These are phyloP conservation scores for Corella eumyota DNA, from an alignment of 23 tunicate species.

Conservation along the genomic window DNA sequence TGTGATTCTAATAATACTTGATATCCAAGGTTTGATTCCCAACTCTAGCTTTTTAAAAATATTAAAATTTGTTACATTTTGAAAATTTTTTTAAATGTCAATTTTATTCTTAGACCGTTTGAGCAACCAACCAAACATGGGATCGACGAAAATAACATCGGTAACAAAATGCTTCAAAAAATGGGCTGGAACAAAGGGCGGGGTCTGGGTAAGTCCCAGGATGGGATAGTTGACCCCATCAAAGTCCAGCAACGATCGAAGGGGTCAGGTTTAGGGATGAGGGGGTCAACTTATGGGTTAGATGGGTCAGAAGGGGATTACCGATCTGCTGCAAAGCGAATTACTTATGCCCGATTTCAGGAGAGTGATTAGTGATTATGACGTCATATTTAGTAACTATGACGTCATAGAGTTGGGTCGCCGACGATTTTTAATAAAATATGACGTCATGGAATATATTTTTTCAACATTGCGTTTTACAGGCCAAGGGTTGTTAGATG, in stretches of 20 bases:
- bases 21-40: too few relatives aligned
- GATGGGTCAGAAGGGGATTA: slow-evolving; percentile 62
- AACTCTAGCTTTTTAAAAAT: too few relatives aligned
- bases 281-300: slow-evolving; percentile 62
- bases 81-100: too few relatives aligned
- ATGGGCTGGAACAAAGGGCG: slow-evolving; percentile 95
- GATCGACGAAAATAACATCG: slow-evolving; percentile 65
- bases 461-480: too few relatives aligned
- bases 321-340: slow-evolving; percentile 47
- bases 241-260: slow-evolving; percentile 79
- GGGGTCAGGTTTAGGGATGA: slow-evolving; percentile 85
- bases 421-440: too few relatives aligned
- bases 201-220: slow-evolving; percentile 85
- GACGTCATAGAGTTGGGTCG: too few relatives aligned
- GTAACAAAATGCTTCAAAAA: slow-evolving; percentile 85
- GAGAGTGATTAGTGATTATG: slow-evolving; percentile 17
- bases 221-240: slow-evolving; percentile 77
- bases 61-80: too few relatives aligned
- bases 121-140: slow-evolving; percentile 89
- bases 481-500: too few relatives aligned
- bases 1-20: too few relatives aligned
- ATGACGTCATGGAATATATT: too few relatives aligned
- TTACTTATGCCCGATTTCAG: slow-evolving; percentile 48
- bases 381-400: too few relatives aligned
- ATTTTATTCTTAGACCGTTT: slow-evolving; percentile 54